Percentiles rank a stretch among this genome's conserved stretches.
Evolutionary conservation across 2,797 vertebrate genomes (phyloP).

Genomic region (Alauda arvensis): DNA sequence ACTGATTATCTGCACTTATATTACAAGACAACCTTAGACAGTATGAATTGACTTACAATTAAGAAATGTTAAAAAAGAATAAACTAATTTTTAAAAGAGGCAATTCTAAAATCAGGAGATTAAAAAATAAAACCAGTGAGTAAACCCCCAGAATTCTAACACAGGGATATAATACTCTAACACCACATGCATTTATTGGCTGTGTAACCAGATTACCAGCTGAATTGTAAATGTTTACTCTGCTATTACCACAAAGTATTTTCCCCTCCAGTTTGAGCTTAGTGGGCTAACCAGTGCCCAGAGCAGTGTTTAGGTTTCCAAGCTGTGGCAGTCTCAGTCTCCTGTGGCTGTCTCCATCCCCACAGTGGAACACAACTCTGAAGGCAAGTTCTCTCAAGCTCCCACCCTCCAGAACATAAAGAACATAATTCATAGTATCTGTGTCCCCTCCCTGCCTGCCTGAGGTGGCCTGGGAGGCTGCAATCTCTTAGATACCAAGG

Average conservation of each 20-base stretch:
- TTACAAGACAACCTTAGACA: neutral
- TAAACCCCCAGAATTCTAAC: neutral
- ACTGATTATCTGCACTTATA: neutral
- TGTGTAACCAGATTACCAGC: neutral
- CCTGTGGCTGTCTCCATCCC: neutral
- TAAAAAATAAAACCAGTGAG: neutral
- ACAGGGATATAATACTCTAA: neutral
- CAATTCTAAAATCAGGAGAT: neutral
- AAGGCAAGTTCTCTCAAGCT: neutral
- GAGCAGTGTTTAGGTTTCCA: neutral
- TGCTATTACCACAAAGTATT: neutral
- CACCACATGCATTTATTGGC: neutral
- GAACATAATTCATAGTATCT: neutral
- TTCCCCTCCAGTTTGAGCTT: neutral
- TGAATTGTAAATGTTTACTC: neutral
- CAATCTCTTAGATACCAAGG: neutral
- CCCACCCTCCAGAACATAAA: neutral
- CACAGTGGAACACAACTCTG: neutral
- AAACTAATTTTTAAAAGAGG: neutral
- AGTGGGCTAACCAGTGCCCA: neutral
- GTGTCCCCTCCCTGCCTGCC: neutral
- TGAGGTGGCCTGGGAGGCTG: neutral
- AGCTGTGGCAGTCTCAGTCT: neutral
- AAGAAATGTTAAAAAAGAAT: neutral
- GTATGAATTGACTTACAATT: neutral